Percentiles rank a stretch among this genome's conserved stretches.
Conservation (phyloP, 2,797 vertebrate genomes). For the Catamblyrhynchus diadema region DNA sequence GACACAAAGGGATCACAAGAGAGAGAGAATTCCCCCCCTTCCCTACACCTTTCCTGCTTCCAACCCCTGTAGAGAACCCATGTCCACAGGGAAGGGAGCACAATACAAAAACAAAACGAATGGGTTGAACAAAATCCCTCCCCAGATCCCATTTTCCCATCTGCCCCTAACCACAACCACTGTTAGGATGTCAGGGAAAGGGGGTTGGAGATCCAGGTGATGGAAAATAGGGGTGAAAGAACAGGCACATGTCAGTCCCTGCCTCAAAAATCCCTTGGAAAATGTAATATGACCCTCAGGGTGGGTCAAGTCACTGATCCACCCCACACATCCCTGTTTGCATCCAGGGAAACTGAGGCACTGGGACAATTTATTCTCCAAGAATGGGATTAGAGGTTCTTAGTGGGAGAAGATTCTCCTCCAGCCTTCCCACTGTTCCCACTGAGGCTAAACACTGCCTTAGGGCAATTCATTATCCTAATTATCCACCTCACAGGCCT, state of each 20-base stretch:
- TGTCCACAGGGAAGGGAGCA: neutral
- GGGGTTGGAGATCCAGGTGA: neutral
- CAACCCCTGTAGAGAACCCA: neutral
- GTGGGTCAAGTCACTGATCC: fast-evolving
- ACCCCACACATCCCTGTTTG: fast-evolving
- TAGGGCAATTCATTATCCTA: neutral
- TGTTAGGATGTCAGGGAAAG: neutral
- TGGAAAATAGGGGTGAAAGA: neutral
- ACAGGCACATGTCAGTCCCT: fast-evolving
- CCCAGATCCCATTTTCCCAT: neutral
- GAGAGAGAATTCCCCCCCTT: neutral
- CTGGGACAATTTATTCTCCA: neutral
- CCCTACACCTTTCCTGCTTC: neutral
- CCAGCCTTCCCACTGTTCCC: neutral
- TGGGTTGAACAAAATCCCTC: neutral
- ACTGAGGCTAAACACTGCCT: fast-evolving
- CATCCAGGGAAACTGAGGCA: conserved; percentile 18
- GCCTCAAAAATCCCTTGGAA: neutral
- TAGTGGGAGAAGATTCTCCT: neutral
- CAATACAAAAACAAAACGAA: fast-evolving
- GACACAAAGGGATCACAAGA: neutral
- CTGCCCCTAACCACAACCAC: fast-evolving
- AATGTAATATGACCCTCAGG: fast-evolving
- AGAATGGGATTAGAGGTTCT: neutral
- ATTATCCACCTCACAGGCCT: neutral